These are phyloP conservation scores for Leptodactylus fuscus DNA, from an alignment of 2,113 vertebrate species.

Conservation along the genomic window DNA sequence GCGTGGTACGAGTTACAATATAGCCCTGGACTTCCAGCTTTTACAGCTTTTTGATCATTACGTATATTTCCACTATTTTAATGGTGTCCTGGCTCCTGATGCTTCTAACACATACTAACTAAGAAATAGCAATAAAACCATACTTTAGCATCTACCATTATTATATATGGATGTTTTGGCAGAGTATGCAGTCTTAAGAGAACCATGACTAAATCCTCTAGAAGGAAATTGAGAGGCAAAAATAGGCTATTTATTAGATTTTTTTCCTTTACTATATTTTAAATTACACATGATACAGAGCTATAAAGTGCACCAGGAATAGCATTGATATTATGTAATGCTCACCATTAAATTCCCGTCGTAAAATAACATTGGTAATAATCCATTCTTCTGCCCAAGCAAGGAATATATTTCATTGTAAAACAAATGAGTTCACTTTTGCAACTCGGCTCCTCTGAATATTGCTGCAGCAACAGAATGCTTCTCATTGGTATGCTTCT, in stretches of 20 bases:
- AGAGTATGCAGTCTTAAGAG: slow-evolving; percentile 1
- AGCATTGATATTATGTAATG: slow-evolving; percentile 46
- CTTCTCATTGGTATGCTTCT: slow-evolving; percentile 45
- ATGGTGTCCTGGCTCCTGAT: background rate
- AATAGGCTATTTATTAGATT: slow-evolving; percentile 33
- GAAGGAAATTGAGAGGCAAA: slow-evolving; percentile 39
- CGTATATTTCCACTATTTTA: slow-evolving; percentile 5
- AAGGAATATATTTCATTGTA: slow-evolving; percentile 44
- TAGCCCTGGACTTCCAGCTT: background rate
- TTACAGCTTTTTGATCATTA: background rate
- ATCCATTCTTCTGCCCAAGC: slow-evolving; percentile 17
- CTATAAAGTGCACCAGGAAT: slow-evolving; percentile 20
- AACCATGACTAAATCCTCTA: slow-evolving; percentile 7
- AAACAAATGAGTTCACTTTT: slow-evolving; percentile 43
- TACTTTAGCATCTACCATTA: background rate
- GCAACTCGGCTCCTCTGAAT: slow-evolving; percentile 1
- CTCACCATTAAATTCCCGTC: slow-evolving; percentile 22
- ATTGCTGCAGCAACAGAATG: slow-evolving; percentile 44
- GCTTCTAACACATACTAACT: slow-evolving; percentile 12
- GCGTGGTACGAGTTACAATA: background rate
- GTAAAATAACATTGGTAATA: slow-evolving; percentile 34
- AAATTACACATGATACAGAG: slow-evolving; percentile 14
- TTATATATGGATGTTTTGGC: slow-evolving; percentile 43
- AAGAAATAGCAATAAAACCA: slow-evolving; percentile 25
- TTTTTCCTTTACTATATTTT: slow-evolving; percentile 16